Evolutionary conservation across 2,797 vertebrate genomes (phyloP).

Genomic region (Enteromius afrohamiltoni): DNA sequence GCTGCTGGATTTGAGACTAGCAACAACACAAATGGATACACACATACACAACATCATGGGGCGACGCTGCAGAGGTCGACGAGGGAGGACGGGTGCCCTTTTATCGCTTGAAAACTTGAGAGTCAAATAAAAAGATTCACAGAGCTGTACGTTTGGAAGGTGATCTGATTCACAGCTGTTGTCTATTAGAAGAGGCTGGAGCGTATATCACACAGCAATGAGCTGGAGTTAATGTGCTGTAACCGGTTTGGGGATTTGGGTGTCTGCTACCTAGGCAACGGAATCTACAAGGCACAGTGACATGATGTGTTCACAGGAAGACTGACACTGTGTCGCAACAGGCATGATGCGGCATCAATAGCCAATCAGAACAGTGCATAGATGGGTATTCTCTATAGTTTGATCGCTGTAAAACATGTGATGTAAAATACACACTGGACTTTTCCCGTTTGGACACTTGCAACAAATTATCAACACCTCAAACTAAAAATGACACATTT

Average conservation of each 20-base stretch:
- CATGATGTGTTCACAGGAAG: constrained; percentile 9
- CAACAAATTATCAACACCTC: background rate
- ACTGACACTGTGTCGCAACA: background rate
- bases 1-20: constrained; percentile 46
- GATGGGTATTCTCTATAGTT: background rate
- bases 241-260: constrained; percentile 57
- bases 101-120: background rate
- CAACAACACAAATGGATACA: constrained; percentile 10
- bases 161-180: constrained; percentile 10
- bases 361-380: background rate
- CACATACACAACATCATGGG: background rate
- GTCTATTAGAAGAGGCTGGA: constrained; percentile 19
- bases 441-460: background rate
- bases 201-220: constrained; percentile 46
- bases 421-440: background rate
- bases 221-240: constrained; percentile 67
- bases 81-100: background rate
- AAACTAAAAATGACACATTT: background rate
- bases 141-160: background rate
- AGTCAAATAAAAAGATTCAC: constrained; percentile 2
- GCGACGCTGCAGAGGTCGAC: background rate
- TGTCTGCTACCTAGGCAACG: constrained; percentile 70
- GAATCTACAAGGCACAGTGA: constrained; percentile 24
- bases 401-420: background rate
- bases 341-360: background rate